Evolutionary conservation across 2,113 vertebrate genomes (phyloP).

Genomic region (Urocitellus parryii): DNA sequence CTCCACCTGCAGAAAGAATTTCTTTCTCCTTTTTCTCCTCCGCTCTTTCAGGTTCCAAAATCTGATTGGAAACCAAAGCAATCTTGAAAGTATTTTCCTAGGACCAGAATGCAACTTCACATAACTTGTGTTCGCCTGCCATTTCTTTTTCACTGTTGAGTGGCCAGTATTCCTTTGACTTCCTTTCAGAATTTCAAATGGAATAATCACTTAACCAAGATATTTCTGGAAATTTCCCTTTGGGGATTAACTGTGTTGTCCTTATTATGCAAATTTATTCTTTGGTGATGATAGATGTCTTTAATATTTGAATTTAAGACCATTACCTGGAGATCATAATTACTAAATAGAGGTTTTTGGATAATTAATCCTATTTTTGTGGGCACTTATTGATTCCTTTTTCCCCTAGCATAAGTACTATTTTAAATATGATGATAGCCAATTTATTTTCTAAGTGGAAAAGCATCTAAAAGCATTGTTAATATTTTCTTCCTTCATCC

Average conservation of each 20-base stretch:
- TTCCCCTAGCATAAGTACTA: neutral
- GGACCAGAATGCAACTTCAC: neutral
- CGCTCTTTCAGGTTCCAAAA: constrained; percentile 13
- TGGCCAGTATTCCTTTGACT: constrained; percentile 20
- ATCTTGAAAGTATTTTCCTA: constrained; percentile 53
- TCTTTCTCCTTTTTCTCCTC: neutral
- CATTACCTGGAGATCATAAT: neutral
- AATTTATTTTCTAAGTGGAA: neutral
- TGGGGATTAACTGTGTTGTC: neutral
- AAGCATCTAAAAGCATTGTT: constrained; percentile 7
- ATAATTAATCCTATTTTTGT: constrained; percentile 6
- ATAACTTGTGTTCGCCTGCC: neutral
- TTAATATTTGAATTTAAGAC: constrained; percentile 37
- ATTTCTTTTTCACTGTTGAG: neutral
- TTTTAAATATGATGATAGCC: neutral
- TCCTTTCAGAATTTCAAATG: constrained; percentile 24
- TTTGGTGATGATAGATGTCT: neutral
- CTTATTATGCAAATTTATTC: constrained; percentile 34
- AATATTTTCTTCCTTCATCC: neutral
- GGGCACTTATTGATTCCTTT: constrained; percentile 4
- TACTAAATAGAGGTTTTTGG: neutral
- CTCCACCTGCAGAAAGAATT: constrained; percentile 39
- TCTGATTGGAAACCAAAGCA: constrained; percentile 20
- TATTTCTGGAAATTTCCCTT: constrained; percentile 24
- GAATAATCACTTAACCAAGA: neutral